phyloP scores from a whole-genome alignment of 2,113 vertebrate genomes.

The Catharus minimus region DNA sequence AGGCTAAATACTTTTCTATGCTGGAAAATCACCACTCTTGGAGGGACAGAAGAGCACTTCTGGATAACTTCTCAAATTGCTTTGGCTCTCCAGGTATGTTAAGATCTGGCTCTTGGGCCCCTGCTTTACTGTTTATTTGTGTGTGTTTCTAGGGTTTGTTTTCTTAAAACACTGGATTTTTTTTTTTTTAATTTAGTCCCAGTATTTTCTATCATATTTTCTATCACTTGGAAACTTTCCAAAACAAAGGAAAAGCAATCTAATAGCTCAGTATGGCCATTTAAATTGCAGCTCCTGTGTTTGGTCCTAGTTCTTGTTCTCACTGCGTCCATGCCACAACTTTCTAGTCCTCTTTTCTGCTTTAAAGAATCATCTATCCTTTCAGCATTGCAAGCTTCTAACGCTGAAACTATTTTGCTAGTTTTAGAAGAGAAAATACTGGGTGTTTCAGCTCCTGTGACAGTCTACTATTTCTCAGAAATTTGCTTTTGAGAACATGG shows the following conservation, averaged over 20 bases:
- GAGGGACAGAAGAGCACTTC: not conserved
- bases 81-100: not conserved
- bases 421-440: not conserved
- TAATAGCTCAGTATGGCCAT: not conserved
- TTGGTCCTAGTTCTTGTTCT: not conserved
- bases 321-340: not conserved
- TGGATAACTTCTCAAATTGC: not conserved
- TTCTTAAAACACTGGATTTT: not conserved
- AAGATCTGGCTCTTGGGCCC: not conserved
- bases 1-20: not conserved
- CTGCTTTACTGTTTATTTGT: not conserved
- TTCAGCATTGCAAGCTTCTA: not conserved
- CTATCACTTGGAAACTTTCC: not conserved
- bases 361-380: not conserved
- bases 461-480: not conserved
- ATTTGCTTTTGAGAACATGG: not conserved
- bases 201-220: constrained; percentile 7
- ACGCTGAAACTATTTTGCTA: not conserved
- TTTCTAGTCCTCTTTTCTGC: not conserved
- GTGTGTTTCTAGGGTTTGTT: not conserved
- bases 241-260: not conserved
- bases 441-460: not conserved
- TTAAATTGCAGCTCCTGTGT: not conserved
- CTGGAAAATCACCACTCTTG: not conserved
- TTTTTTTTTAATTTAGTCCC: not conserved